Evolutionary conservation across 2,113 vertebrate species (phyloP).

Genomic region (western clawed frog (Xenopus tropicalis)): UCB_Xtro_10.0 CM004445.2:41355501-41356000

Average conservation of each 20-base stretch:
- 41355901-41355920: slow-evolving; percentile 22
- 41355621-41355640: too few species aligned
- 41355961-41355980: slow-evolving; percentile 21
- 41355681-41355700: not conserved
- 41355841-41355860: not conserved
- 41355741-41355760: not conserved
- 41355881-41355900: not conserved
- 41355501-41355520: too few species aligned
- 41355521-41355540: too few species aligned
- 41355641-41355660: too few species aligned
- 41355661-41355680: too few species aligned
- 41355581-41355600: too few species aligned
- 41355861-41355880: slow-evolving; percentile 23
- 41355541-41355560: too few species aligned
- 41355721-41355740: not conserved
- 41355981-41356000: slow-evolving; percentile 21
- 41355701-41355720: not conserved
- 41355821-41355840: not conserved
- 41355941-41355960: slow-evolving; percentile 11
- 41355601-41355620: too few species aligned
- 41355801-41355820: not conserved
- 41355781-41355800: not conserved
- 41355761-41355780: not conserved
- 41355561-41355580: too few species aligned
- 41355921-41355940: slow-evolving; percentile 8